Base-by-base conservation (phyloP, 2,888 invertebrate species). In the Sceliomorpha sp. region DNA sequence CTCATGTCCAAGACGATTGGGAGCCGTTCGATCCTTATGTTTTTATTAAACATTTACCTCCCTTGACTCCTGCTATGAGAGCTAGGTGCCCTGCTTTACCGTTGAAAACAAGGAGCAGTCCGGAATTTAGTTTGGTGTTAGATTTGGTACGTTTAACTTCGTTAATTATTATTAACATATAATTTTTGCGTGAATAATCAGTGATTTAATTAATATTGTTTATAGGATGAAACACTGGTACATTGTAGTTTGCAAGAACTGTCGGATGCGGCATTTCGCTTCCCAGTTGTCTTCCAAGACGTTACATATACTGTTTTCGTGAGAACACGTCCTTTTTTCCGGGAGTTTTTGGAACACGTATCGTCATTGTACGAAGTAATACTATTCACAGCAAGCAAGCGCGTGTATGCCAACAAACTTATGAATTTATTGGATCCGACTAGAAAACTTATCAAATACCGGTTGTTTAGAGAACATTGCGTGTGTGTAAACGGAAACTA, bases 401-500 rank as follows among this genome's bases (percentile, higher is more conserved):
- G 97, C 42, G 96, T 98, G 36, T 98, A 98, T 87, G 98, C 98
- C 0, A 97, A 98, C 88, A 94, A 97, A 74, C 91, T 98, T 73
- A 91, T 98, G 81, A 97, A 98, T 90, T 89, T 98, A 53, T 90
- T 98, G 32, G 98, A 98, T 88, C 96, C 98, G 0, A 92, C 95
- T 26, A 90, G 97, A 32, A 93, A 94, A 75, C 94, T 96, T 91
- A 97, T 98, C 77, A 96, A 96, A 89, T 96, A 95, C 87, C 93
- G 98, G 53, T 89, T 98, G 72, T 98, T 98, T 90, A 93, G 98
- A 63, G 98, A 98, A 84, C 98, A 98, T 84, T 98, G 98, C 83
- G 94, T 98, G 0, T 95, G 96, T 77, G 96, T 98, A 24, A 96
- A 97, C 89, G 98, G 98, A 1, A 98, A 98, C 90, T 98, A 98